Evolutionary conservation across 2,113 vertebrate genomes (phyloP).

Genomic region (Urocitellus parryii): DNA sequence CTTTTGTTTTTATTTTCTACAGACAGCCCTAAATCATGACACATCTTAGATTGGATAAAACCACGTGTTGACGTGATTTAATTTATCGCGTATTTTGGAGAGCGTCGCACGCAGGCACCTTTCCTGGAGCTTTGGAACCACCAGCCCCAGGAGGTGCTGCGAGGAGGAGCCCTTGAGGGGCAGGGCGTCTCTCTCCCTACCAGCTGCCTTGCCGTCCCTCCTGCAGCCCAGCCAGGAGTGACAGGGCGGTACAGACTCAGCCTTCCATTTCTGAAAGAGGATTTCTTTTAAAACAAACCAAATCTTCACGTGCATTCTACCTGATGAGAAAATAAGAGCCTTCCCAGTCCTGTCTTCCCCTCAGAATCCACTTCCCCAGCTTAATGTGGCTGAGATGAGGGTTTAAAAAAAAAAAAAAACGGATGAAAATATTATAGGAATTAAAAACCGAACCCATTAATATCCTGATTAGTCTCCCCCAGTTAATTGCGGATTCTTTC

Average conservation of each 20-base stretch:
- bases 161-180: fast-evolving
- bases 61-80: neutral
- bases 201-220: neutral
- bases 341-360: constrained; percentile 31
- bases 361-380: constrained; percentile 65
- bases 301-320: neutral
- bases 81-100: neutral
- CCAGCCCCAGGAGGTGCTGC: neutral
- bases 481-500: constrained; percentile 63
- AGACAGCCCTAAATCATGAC: neutral
- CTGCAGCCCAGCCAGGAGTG: neutral
- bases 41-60: neutral
- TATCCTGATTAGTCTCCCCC: constrained; percentile 56
- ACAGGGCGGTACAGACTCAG: neutral
- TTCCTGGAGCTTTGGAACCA: neutral
- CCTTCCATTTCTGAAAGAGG: constrained; percentile 7
- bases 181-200: fast-evolving
- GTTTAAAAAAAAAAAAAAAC: neutral
- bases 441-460: constrained; percentile 68
- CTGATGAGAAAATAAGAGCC: constrained; percentile 61
- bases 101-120: fast-evolving
- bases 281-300: neutral
- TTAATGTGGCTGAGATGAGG: constrained; percentile 9
- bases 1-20: neutral
- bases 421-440: constrained; percentile 67